Base-by-base conservation (phyloP, 2,113 vertebrate species). In the Oceanodroma tethys region DNA sequence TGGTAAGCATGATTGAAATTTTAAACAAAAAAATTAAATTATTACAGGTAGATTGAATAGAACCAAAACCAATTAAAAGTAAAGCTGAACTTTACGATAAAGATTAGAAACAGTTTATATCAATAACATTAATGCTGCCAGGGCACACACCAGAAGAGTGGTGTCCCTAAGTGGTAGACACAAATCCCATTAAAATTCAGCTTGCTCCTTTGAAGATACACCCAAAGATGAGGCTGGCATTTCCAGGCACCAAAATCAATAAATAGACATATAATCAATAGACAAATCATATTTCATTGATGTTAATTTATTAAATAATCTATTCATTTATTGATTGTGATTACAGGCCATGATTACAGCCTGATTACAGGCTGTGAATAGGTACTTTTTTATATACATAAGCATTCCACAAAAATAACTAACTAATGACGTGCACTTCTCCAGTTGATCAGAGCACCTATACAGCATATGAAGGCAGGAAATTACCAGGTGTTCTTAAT, bases 1-100 rank as follows among this genome's bases (percentile, higher is more conserved):
- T 98, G 97, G 97, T 58, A 42, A 97, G 59, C 76, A 96, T 83
- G 96, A 98, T 73, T 93, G 87, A 98, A 95, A 97, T 97, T 97
- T 96, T 91, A 97, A 95, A 96, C 88, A 95, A 85, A 94, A 88
- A 96, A 97, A 97, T 83, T 45, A 93, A 97, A 96, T 97, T 96
- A 95, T 93, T 97, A 93, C 70, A 92, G 76, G 81, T 87, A 93
- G 65, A 93, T 21, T 88, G 80, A 97, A 96, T 66, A 96, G 96
- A 96, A 93, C 15, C 73, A 96, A 97, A 87, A 56, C 34, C 79
- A 97, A 96, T 94, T 98, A 95, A 95, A 97, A 87, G 42, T 80
- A 82, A 86, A 97, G 63, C 17, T 81, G 20, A 89, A 56, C 50
- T 94, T 96, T 67, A 65, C 7, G 4, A 95, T 92, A 95, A 96